Base-by-base conservation (phyloP, 2,888 invertebrate genomes). In the Fragum whitleyi region DNA sequence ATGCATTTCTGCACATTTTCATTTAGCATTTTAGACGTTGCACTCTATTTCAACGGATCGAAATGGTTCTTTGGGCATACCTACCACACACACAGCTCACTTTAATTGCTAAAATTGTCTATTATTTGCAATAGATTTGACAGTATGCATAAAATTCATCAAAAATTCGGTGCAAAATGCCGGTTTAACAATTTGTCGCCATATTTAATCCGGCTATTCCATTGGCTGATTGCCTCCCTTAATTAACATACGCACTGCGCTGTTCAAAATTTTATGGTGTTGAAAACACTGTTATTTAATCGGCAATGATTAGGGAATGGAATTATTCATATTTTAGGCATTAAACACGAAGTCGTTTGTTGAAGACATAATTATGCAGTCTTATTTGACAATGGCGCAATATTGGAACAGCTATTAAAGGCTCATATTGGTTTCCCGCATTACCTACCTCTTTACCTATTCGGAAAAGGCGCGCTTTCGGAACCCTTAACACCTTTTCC, bases 141-240 rank as follows among this genome's bases (percentile, higher is more conserved):
- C 47, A 47, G 2, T 47, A 3, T 14, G 47, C 14, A 19, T 14
- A 47, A 47, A 47, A 9, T 9, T 9, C 47, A 19, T 47, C 16
- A 47, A 47, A 39, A 47, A 47, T 47, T 47, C n/a, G 47, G 47
- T 47, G 47, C 47, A 47, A 47, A 47, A 47, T 75, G 75, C 75
- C 75, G 75, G 75, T 75, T 75, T 68, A 68, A 59, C 59, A 59
- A 55, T 42, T 57, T 57, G 75, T 75, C 75, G 75, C 75, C 75
- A 75, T 75, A 75, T 75, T 75, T 75, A 75, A 59, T 68, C 68
- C 68, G 42, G 75, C 75, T 75, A 39, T 75, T 75, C 68, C 61
- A 59, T 59, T 39, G 26, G 53, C 32, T 23, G 23, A 68, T 9
- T 23, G 19, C 23, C 53, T 21, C 36, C 70, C 53, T 70, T 70